phyloP scores from a whole-genome alignment of 1,140 invertebrate species.

The Trichoplusia ni region DNA sequence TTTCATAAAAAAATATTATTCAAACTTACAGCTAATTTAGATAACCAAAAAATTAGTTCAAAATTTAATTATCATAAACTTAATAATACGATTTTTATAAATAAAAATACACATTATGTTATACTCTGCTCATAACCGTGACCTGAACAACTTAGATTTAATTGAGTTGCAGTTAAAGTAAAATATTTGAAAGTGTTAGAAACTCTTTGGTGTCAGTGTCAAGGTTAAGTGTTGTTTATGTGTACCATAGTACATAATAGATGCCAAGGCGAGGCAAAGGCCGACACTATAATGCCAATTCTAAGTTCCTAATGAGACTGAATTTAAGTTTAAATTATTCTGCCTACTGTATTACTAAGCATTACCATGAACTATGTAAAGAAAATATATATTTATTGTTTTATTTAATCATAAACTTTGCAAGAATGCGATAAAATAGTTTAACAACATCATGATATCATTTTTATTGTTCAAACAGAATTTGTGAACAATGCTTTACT shows the following conservation, averaged over 20 bases:
- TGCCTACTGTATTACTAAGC: too few relatives aligned
- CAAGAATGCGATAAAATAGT: too few relatives aligned
- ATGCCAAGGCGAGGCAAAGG: constrained; percentile 24
- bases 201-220: constrained; percentile 18
- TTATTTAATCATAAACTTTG: too few relatives aligned
- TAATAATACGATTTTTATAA: not conserved
- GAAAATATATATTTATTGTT: too few relatives aligned
- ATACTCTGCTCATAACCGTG: not conserved
- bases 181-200: not conserved
- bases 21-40: not conserved
- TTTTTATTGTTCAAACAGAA: too few relatives aligned
- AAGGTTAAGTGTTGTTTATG: constrained; percentile 28
- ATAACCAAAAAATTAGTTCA: not conserved
- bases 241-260: constrained; percentile 26
- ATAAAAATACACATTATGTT: not conserved
- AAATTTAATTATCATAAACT: not conserved
- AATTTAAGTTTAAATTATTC: too few relatives aligned
- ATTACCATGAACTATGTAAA: too few relatives aligned
- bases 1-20: not conserved
- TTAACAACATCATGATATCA: too few relatives aligned
- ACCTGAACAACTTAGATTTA: not conserved
- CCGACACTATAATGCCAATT: not conserved
- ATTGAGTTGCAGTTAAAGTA: not conserved
- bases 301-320: not conserved
- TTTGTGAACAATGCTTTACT: too few relatives aligned